Conservation (phyloP, 2,888 invertebrate species). For the Buathra laborator region DNA sequence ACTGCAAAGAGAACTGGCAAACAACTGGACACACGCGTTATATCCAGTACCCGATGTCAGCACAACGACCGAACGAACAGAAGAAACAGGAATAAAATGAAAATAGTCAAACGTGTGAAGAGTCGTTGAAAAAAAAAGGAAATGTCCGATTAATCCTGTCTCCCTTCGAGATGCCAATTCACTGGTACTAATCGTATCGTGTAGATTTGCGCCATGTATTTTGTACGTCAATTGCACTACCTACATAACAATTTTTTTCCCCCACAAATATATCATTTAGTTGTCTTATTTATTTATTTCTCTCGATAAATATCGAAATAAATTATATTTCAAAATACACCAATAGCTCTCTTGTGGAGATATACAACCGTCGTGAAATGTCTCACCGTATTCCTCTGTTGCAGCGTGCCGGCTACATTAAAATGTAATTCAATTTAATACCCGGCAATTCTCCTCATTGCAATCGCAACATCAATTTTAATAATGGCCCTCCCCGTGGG, state of each 20-base stretch:
- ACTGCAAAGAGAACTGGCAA: conserved; percentile 58
- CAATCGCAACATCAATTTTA: conserved; percentile 81
- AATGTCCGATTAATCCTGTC: not conserved
- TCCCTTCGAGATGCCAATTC: too few species aligned
- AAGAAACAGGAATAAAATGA: not conserved
- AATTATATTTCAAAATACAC: not conserved
- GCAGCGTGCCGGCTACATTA: conserved; percentile 71
- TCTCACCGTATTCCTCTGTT: not conserved
- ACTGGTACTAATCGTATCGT: not conserved
- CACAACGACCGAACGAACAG: not conserved
- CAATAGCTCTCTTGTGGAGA: not conserved
- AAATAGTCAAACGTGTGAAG: conserved; percentile 69
- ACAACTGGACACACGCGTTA: conserved; percentile 33
- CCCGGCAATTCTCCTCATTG: conserved; percentile 79
- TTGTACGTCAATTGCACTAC: not conserved
- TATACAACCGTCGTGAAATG: not conserved
- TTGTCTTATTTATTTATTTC: too few species aligned
- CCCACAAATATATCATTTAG: not conserved
- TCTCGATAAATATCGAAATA: too few species aligned
- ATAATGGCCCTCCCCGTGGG: conserved; percentile 76
- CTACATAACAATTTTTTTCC: not conserved
- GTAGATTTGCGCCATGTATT: not conserved
- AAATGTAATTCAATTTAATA: conserved; percentile 82
- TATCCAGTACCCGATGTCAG: not conserved
- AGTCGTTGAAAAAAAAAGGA: conserved; percentile 50